Conservation (phyloP, 2,888 invertebrate species). For the Siphonodentalium dalli region DNA sequence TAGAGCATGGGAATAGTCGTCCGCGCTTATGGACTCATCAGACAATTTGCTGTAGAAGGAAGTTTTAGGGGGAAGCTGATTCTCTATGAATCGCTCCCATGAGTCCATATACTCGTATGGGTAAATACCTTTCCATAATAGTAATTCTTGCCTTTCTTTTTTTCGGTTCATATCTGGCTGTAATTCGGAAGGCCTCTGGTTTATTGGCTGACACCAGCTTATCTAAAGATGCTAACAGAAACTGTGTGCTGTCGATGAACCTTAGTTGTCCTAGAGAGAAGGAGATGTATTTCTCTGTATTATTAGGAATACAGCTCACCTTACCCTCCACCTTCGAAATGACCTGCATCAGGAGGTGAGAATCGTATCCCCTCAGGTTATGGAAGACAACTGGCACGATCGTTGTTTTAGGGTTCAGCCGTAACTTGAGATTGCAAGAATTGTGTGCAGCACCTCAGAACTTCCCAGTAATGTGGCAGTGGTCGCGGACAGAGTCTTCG, state of each 20-base stretch:
- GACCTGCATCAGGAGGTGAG: slow-evolving; percentile 23
- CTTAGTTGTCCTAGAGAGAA: slow-evolving; percentile 33
- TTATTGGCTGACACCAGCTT: background rate
- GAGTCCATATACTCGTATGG: slow-evolving; percentile 50
- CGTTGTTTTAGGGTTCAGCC: slow-evolving; percentile 16
- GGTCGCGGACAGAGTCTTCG: background rate
- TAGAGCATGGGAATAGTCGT: slow-evolving; percentile 34
- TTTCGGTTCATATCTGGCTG: slow-evolving; percentile 5
- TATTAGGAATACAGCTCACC: slow-evolving; percentile 6
- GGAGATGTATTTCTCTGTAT: slow-evolving; percentile 32
- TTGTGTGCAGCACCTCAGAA: slow-evolving; percentile 23
- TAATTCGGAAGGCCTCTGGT: slow-evolving; percentile 1
- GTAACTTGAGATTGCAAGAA: slow-evolving; percentile 17
- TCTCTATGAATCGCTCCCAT: slow-evolving; percentile 35
- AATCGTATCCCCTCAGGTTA: slow-evolving; percentile 21
- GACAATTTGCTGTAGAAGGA: slow-evolving; percentile 26
- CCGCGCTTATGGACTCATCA: slow-evolving; percentile 18
- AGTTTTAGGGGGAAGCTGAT: slow-evolving; percentile 24
- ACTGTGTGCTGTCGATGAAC: slow-evolving; percentile 20
- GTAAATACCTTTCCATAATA: slow-evolving; percentile 41
- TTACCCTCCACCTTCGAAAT: slow-evolving; percentile 6
- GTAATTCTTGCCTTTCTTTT: slow-evolving; percentile 3
- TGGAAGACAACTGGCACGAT: slow-evolving; percentile 20
- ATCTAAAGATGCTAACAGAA: slow-evolving; percentile 6
- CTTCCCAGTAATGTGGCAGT: slow-evolving; percentile 15